Conservation (phyloP, 2,797 vertebrate species). For the Psittacula echo region DNA sequence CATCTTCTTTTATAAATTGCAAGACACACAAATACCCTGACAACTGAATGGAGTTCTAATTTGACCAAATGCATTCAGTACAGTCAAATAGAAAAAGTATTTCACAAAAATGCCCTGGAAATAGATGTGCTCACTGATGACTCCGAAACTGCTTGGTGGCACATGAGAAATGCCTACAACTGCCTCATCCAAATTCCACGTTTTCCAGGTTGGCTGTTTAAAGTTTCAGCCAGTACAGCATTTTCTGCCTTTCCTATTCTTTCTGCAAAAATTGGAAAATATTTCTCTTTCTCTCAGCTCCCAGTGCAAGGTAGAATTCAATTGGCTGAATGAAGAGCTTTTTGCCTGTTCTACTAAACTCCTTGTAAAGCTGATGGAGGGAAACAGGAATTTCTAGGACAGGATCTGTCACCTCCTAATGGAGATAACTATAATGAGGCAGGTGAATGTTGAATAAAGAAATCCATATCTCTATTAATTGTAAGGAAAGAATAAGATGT, state of each 20-base stretch:
- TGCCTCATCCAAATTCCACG: background rate
- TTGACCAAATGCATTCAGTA: background rate
- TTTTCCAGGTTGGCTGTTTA: background rate
- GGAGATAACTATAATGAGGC: background rate
- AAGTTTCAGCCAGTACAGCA: background rate
- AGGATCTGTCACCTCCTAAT: background rate
- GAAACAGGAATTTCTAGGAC: background rate
- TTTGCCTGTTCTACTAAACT: background rate
- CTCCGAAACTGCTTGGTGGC: background rate
- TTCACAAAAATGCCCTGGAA: background rate
- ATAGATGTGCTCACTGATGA: background rate
- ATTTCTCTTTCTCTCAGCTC: background rate
- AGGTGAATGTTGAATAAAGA: background rate
- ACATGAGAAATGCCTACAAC: background rate
- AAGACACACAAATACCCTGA: background rate
- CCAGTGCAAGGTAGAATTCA: background rate
- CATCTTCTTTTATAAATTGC: background rate
- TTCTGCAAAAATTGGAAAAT: background rate
- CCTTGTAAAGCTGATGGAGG: background rate
- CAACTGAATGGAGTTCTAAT: background rate
- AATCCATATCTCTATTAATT: background rate
- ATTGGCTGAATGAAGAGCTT: background rate
- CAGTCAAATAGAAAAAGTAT: background rate
- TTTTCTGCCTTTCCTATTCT: background rate
- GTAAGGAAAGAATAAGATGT: background rate